phyloP scores from a whole-genome alignment of 2,113 vertebrate species.

The Lasiurus cinereus region DNA sequence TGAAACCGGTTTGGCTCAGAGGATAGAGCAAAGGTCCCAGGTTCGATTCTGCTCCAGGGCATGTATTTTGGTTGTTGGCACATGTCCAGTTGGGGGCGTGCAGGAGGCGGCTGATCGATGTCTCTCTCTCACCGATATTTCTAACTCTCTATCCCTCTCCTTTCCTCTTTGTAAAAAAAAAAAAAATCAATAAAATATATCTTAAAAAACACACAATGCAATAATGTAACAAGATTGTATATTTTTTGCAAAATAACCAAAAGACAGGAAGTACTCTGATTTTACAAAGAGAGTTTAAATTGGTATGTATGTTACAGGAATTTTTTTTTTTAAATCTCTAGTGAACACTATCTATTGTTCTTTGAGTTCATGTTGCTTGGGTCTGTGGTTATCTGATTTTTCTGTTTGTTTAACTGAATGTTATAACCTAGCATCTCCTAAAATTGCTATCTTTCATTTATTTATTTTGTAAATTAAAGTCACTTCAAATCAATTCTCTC shows the following conservation, averaged over 20 bases:
- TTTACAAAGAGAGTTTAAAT: not conserved
- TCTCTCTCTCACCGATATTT: too few relatives aligned
- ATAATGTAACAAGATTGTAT: not conserved
- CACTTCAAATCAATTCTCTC: conserved; percentile 19
- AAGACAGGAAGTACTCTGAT: not conserved
- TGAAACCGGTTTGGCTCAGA: too few relatives aligned
- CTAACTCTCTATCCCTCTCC: too few relatives aligned
- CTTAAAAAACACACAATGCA: not conserved
- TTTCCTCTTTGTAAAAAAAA: too few relatives aligned
- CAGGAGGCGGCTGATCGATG: too few relatives aligned
- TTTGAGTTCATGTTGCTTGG: not conserved
- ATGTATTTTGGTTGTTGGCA: too few relatives aligned
- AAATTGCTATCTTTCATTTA: not conserved
- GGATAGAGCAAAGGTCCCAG: too few relatives aligned
- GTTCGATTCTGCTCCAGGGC: too few relatives aligned
- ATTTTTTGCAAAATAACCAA: not conserved
- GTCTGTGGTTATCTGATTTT: not conserved
- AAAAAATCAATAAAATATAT: too few relatives aligned
- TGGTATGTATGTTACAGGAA: not conserved
- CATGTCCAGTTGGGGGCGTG: too few relatives aligned
- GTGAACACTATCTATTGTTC: not conserved
- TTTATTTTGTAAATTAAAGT: conserved; percentile 56
- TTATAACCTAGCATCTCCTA: not conserved
- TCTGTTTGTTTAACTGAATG: conserved; percentile 35
- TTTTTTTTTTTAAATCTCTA: not conserved